phyloP scores from a whole-genome alignment of 2,797 vertebrate species.

The Erithacus rubecula region DNA sequence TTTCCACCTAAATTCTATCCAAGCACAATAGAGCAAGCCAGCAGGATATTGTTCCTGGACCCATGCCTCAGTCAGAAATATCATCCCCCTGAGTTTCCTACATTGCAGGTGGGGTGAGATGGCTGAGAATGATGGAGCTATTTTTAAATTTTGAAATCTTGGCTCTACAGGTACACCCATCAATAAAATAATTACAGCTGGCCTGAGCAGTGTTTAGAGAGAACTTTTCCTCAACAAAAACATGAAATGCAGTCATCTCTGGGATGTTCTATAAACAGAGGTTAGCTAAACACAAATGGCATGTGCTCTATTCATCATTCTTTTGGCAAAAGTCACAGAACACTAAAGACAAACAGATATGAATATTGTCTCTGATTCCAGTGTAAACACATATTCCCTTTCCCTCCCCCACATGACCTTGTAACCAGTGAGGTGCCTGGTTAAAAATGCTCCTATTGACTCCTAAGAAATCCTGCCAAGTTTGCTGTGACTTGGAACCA shows the following conservation, averaged over 20 bases:
- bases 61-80: not conserved
- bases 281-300: not conserved
- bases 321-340: not conserved
- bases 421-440: not conserved
- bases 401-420: not conserved
- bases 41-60: not conserved
- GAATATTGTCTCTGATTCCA: not conserved
- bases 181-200: not conserved
- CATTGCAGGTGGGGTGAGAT: not conserved
- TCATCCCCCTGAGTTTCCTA: not conserved
- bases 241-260: not conserved
- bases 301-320: not conserved
- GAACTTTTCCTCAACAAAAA: not conserved
- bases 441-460: not conserved
- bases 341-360: not conserved
- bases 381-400: not conserved
- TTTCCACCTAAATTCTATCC: not conserved
- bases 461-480: not conserved
- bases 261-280: not conserved
- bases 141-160: not conserved
- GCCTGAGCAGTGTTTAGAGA: not conserved
- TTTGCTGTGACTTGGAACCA: not conserved
- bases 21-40: not conserved
- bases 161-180: not conserved
- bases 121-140: not conserved